Conservation (phyloP, 2,113 vertebrate genomes). For the Larimichthys crocea region DNA sequence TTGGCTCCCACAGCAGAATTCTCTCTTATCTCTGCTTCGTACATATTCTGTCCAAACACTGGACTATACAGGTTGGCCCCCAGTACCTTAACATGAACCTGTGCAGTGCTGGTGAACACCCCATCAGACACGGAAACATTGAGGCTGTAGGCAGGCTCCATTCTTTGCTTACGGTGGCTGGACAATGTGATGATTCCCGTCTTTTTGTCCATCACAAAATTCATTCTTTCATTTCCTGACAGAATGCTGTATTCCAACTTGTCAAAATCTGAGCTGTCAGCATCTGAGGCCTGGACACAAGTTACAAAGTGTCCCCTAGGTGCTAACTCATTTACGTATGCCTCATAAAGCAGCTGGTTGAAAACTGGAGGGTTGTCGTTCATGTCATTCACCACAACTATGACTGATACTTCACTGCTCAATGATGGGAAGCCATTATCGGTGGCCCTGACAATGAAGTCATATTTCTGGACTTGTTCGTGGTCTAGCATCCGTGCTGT, state of each 20-base stretch:
- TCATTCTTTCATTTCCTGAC: slow-evolving; percentile 93
- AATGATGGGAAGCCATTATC: slow-evolving; percentile 94
- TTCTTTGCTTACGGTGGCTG: slow-evolving; percentile 90
- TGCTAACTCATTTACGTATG: slow-evolving; percentile 94
- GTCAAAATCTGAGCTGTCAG: slow-evolving; percentile 92
- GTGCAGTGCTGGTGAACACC: slow-evolving; percentile 95
- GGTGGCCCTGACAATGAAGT: slow-evolving; percentile 90
- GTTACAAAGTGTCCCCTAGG: slow-evolving; percentile 96
- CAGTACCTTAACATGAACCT: slow-evolving; percentile 92
- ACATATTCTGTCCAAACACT: slow-evolving; percentile 89
- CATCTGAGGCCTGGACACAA: slow-evolving; percentile 95
- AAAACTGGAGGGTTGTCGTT: slow-evolving; percentile 97
- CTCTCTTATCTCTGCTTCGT: slow-evolving; percentile 93
- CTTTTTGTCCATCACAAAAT: slow-evolving; percentile 91
- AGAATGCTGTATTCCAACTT: slow-evolving; percentile 93
- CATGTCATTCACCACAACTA: slow-evolving; percentile 90
- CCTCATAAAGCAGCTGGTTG: slow-evolving; percentile 96
- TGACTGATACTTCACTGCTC: slow-evolving; percentile 91
- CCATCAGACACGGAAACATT: slow-evolving; percentile 97
- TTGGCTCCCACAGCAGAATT: slow-evolving; percentile 90
- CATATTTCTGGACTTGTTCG: slow-evolving; percentile 89
- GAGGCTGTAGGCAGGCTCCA: slow-evolving; percentile 92
- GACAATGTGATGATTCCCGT: slow-evolving; percentile 92
- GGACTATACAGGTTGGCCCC: slow-evolving; percentile 93
- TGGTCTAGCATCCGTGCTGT: slow-evolving; percentile 95